Base-by-base conservation (phyloP, 2,113 vertebrate genomes). In the Eira barbara region DNA sequence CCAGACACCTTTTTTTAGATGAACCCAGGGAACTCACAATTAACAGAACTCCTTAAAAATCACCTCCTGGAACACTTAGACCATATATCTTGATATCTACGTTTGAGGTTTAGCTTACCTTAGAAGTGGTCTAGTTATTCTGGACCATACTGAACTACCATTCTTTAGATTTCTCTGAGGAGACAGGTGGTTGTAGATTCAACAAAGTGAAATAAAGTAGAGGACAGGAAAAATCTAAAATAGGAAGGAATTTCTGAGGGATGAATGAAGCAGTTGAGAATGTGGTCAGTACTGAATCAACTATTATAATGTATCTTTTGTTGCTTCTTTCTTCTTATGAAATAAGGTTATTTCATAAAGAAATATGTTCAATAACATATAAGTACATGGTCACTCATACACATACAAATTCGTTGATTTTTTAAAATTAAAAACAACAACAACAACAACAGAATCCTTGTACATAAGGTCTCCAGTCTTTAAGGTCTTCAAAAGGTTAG, bases 21-120 rank as follows among this genome's bases (percentile, higher is more conserved):
- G 47, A 89, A 88, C 15, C 42, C 27, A 23, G 47, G 20, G 81
- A 97, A 57, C 7, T 91, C 45, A 95, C 21, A 87, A 52, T 90
- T 85, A 88, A 91, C 42, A 93, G 49, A 93, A 91, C 71, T 87
- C n/a, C n/a, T 88, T 78, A 42, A 84, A 89, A 96, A 76, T 74
- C n/a, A 86, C 7, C 71, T 86, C 88, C 52, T 86, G 71, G 39
- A 91, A 76, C 93, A 55, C 8, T 79, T 55, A n/a, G 34, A 20
- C 29, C 6, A 36, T 39, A 2, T 74, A 85, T 94, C 29, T 96
- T 89, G 31, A 80, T 82, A 74, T 90, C 80, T 95, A 3, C 29
- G 39, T 91, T 63, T 74, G 36, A 90, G 47, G 18, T 42, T 90
- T 78, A 95, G 78, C 73, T 91, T 61, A 87, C 39, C 23, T 1